A percentile compares a stretch with the other conserved stretches of the same genome.
Conservation (phyloP, 2,113 vertebrate species). For the Dascyllus trimaculatus region DNA sequence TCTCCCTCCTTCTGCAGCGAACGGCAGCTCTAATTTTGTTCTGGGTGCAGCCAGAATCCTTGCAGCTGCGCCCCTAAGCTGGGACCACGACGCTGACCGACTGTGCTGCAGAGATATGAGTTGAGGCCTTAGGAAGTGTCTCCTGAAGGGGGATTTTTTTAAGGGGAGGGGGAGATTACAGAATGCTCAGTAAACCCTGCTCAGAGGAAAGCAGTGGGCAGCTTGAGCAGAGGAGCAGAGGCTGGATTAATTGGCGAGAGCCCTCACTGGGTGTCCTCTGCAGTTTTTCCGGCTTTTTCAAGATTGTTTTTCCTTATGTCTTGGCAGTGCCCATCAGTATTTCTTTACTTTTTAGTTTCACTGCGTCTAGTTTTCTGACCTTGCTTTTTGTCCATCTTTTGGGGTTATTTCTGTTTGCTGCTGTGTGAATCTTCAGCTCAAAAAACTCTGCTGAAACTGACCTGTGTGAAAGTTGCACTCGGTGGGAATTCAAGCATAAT, state of each 20-base stretch:
- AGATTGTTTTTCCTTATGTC: constrained; percentile 11
- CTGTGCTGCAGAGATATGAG: constrained; percentile 62
- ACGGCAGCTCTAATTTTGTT: constrained; percentile 20
- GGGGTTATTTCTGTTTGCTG: not conserved
- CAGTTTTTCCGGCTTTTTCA: constrained; percentile 26
- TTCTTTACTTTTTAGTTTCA: constrained; percentile 21
- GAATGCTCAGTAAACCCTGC: constrained; percentile 46
- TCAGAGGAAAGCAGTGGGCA: constrained; percentile 47
- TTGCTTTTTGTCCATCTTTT: constrained; percentile 6
- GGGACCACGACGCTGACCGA: constrained; percentile 21
- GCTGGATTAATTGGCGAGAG: constrained; percentile 51
- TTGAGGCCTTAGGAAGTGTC: constrained; percentile 35
- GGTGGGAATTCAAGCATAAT: not conserved
- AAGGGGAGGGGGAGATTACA: constrained; percentile 31
- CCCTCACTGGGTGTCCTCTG: constrained; percentile 41
- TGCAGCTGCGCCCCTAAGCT: constrained; percentile 24
- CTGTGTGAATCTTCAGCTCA: constrained; percentile 16
- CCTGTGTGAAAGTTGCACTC: not conserved
- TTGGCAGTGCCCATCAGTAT: constrained; percentile 6
- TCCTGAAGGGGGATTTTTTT: constrained; percentile 54
- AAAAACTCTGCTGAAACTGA: constrained; percentile 15
- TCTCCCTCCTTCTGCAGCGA: not conserved
- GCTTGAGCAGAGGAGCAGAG: constrained; percentile 25
- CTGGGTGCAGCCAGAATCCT: constrained; percentile 15
- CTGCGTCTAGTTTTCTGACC: constrained; percentile 34